Percentiles rank a stretch among this genome's conserved stretches.
phyloP scores from a whole-genome alignment of 2,888 invertebrate species.

The Morpho achilles region DNA sequence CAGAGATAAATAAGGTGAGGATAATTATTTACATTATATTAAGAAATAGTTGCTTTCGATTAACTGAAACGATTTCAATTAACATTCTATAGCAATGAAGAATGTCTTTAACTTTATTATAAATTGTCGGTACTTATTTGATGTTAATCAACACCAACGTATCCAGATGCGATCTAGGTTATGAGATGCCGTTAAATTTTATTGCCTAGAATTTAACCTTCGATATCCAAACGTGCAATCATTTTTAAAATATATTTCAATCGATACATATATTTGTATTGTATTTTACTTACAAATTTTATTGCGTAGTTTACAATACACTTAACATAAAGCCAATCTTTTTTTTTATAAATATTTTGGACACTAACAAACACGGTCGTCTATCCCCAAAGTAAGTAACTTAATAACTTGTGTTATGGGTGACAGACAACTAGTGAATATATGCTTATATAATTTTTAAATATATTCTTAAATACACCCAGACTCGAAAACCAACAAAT shows the following conservation, averaged over 20 bases:
- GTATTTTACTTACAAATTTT: no score
- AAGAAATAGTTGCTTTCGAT: conserved; percentile 9
- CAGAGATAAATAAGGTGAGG: conserved; percentile 2
- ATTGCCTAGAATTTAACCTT: conserved; percentile 60
- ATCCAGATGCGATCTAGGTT: conserved; percentile 64
- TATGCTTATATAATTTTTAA: no score
- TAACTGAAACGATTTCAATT: conserved; percentile 22
- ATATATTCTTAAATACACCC: no score
- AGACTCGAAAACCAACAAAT: no score
- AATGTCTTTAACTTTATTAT: conserved; percentile 24
- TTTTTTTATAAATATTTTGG: no score
- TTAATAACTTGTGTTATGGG: no score
- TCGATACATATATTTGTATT: conserved; percentile 6
- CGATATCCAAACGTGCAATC: conserved; percentile 36
- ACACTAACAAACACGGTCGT: no score
- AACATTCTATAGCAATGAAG: conserved; percentile 22
- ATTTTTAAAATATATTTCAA: conserved; percentile 15
- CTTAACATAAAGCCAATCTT: no score
- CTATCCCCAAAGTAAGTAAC: no score
- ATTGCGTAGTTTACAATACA: no score
- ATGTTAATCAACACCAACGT: conserved; percentile 40
- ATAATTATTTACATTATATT: conserved; percentile 15
- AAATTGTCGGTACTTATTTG: conserved; percentile 45
- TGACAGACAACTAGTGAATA: no score
- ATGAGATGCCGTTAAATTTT: conserved; percentile 52